Evolutionary conservation across 2,888 invertebrate genomes (phyloP).

Genomic region (Azorinus chamasolen): DNA sequence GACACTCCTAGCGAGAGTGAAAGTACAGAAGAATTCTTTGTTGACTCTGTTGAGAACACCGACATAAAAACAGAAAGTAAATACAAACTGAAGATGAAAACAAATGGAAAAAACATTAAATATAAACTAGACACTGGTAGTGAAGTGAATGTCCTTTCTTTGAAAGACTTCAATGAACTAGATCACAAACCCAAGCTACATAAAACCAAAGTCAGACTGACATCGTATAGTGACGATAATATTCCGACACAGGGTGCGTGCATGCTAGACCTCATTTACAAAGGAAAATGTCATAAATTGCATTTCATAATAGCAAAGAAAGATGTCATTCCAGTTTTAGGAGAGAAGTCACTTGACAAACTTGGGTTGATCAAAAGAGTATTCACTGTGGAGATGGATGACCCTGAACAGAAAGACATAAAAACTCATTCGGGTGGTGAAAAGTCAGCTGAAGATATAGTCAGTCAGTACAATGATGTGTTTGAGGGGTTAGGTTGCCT

Average conservation of each 20-base stretch:
- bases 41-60: constrained; percentile 4
- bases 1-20: constrained; percentile 7
- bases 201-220: constrained; percentile 24
- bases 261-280: too few relatives aligned
- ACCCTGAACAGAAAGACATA: too few relatives aligned
- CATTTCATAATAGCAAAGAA: too few relatives aligned
- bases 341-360: too few relatives aligned
- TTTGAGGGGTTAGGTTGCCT: constrained; percentile 53
- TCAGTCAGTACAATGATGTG: constrained; percentile 23
- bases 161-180: constrained; percentile 27
- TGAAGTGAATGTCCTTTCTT: constrained; percentile 44
- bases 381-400: too few relatives aligned
- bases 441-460: too few relatives aligned
- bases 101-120: too few relatives aligned
- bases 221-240: constrained; percentile 45
- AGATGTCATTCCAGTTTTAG: too few relatives aligned
- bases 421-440: too few relatives aligned
- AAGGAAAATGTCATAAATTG: too few relatives aligned
- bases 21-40: constrained; percentile 33
- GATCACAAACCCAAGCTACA: constrained; percentile 27
- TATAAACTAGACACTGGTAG: constrained; percentile 55
- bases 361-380: constrained; percentile 20
- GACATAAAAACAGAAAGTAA: too few relatives aligned
- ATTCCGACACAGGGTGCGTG: constrained; percentile 12
- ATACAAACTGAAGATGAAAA: too few relatives aligned